Conservation (phyloP, 2,888 invertebrate species). For the Spisula solida region DNA sequence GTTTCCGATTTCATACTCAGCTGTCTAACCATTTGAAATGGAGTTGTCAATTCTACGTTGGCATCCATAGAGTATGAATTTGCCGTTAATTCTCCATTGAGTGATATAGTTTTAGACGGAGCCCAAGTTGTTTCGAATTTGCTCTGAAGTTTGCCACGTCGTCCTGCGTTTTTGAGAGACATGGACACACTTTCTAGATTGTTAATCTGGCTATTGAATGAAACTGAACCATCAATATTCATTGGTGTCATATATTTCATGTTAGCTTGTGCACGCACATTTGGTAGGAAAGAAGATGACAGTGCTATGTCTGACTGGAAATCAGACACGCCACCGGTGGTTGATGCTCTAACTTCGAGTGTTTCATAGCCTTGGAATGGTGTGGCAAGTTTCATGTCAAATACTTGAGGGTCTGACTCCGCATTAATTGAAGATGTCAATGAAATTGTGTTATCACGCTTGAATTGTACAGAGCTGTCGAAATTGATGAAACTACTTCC, state of each 20-base stretch:
- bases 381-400: constrained; percentile 45
- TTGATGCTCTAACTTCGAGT: constrained; percentile 36
- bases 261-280: constrained; percentile 46
- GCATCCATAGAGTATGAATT: constrained; percentile 31
- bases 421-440: constrained; percentile 43
- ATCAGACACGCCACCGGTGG: constrained; percentile 47
- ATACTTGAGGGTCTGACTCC: constrained; percentile 32
- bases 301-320: constrained; percentile 51
- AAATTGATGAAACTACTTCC: constrained; percentile 31
- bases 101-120: constrained; percentile 36
- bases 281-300: constrained; percentile 33
- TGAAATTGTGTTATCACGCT: constrained; percentile 58
- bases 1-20: constrained; percentile 41
- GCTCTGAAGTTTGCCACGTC: constrained; percentile 40
- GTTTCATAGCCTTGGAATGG: constrained; percentile 58
- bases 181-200: constrained; percentile 61
- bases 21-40: constrained; percentile 46
- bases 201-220: constrained; percentile 58
- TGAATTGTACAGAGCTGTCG: constrained; percentile 54
- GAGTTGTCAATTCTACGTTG: constrained; percentile 45
- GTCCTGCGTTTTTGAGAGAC: constrained; percentile 42
- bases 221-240: constrained; percentile 40
- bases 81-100: constrained; percentile 38
- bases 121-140: constrained; percentile 56
- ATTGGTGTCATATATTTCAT: constrained; percentile 34